Conservation (phyloP, 2,888 invertebrate genomes). For the Lathronympha strigana region DNA sequence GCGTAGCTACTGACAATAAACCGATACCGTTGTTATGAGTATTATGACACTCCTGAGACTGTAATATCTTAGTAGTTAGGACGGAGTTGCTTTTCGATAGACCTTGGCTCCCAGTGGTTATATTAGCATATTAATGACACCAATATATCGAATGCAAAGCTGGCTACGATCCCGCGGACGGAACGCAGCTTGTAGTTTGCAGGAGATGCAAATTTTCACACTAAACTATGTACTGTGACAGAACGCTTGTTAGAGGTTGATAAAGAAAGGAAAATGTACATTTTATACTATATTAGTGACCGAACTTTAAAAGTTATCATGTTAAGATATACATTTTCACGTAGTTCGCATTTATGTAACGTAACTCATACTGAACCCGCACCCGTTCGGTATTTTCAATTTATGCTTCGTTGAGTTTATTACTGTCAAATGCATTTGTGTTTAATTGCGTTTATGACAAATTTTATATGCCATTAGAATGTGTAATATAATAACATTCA, state of each 20-base stretch:
- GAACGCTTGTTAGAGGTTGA: conserved; percentile 25
- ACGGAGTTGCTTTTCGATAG: conserved; percentile 14
- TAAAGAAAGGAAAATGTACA: conserved; percentile 22
- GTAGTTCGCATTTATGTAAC: not conserved
- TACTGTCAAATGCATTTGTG: conserved; percentile 51
- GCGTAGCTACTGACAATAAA: not conserved
- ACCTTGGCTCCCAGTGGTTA: conserved; percentile 8
- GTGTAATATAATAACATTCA: conserved; percentile 77
- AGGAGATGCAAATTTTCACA: conserved; percentile 35
- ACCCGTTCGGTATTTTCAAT: conserved; percentile 12
- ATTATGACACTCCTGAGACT: not conserved
- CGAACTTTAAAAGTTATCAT: not conserved
- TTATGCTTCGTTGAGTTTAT: conserved; percentile 26
- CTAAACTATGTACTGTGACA: conserved; percentile 28
- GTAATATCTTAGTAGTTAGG: conserved; percentile 6
- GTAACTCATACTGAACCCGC: not conserved
- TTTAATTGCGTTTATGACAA: conserved; percentile 67
- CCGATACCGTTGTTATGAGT: not conserved
- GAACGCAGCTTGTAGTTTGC: conserved; percentile 37
- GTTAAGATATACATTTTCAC: not conserved
- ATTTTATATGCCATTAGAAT: conserved; percentile 62
- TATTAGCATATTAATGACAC: conserved; percentile 35
- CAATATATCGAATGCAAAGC: conserved; percentile 39
- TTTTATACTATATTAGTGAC: not conserved
- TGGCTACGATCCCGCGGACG: conserved; percentile 20